phyloP scores from a whole-genome alignment of 1,140 invertebrate genomes.

The Trinorchestia longiramus region DNA sequence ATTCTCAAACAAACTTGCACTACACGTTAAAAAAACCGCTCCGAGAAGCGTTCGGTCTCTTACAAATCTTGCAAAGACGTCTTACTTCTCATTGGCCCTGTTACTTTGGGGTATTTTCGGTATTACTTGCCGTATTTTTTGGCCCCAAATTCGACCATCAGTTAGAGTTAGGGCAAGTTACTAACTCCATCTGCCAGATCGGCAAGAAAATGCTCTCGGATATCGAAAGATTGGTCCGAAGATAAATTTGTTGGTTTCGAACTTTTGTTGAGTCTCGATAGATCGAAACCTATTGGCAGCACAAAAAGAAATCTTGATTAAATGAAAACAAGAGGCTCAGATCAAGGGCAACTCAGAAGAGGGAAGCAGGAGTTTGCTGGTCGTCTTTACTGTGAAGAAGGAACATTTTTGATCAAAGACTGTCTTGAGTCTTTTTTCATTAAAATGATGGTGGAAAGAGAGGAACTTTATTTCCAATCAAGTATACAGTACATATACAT shows the following conservation, averaged over 20 bases:
- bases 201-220: constrained; percentile 6
- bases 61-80: not conserved
- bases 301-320: constrained; percentile 10
- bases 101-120: not conserved
- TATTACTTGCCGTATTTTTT: constrained; percentile 2
- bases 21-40: not conserved
- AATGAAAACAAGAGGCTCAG: not conserved
- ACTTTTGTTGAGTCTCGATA: constrained; percentile 1
- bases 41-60: not conserved
- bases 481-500: no score
- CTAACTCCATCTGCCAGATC: constrained; percentile 6
- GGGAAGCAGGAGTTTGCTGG: not conserved
- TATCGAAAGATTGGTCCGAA: not conserved
- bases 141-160: constrained; percentile 5
- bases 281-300: not conserved
- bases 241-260: constrained; percentile 9
- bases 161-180: constrained; percentile 7
- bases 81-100: not conserved
- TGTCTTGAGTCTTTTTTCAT: not conserved
- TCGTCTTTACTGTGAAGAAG: not conserved
- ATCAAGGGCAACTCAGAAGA: not conserved
- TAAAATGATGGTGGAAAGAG: no score
- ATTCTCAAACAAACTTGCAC: not conserved
- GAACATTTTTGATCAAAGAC: not conserved
- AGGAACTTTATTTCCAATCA: no score